Conservation (phyloP, 2,797 vertebrate genomes). For the Rousettus madagascariensis region DNA sequence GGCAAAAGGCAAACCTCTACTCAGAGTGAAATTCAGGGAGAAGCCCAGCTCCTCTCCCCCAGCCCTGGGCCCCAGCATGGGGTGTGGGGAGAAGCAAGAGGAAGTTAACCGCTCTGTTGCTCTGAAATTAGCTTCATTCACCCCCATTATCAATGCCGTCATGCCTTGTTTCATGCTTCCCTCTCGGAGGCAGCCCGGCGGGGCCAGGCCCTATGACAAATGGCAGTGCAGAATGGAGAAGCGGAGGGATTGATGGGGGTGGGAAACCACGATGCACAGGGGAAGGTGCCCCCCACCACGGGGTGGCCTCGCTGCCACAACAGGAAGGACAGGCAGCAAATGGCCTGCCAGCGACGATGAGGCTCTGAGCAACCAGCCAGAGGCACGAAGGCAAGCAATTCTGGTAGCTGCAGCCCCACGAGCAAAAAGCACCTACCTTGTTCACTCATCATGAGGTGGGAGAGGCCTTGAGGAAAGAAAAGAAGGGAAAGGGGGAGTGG, state of each 20-base stretch:
- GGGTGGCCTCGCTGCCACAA: not conserved
- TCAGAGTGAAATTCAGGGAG: conserved; percentile 42
- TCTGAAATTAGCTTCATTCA: conserved; percentile 77
- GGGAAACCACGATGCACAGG: not conserved
- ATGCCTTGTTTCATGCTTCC: conserved; percentile 76
- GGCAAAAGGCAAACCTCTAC: conserved; percentile 49
- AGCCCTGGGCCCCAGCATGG: not conserved
- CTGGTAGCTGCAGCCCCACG: conserved; percentile 71
- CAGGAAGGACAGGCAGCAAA: conserved; percentile 62
- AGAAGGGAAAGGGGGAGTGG: conserved; percentile 74
- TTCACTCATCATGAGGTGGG: conserved; percentile 98
- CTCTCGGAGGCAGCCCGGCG: conserved; percentile 56
- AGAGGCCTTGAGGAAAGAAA: conserved; percentile 90
- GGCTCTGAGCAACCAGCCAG: conserved; percentile 61
- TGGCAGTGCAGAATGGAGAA: conserved; percentile 56
- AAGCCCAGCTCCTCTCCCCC: not conserved
- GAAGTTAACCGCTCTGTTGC: conserved; percentile 70
- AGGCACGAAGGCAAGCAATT: conserved; percentile 58
- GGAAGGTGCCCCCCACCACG: not conserved
- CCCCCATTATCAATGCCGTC: conserved; percentile 66
- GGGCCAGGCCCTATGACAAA: conserved; percentile 69
- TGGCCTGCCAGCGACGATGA: conserved; percentile 48
- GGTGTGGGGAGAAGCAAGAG: conserved; percentile 55
- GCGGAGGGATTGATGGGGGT: not conserved
- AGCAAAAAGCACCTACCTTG: conserved; percentile 92